These are phyloP conservation scores for Tineola bisselliella DNA, from an alignment of 2,888 invertebrate species.

Conservation along the genomic window DNA sequence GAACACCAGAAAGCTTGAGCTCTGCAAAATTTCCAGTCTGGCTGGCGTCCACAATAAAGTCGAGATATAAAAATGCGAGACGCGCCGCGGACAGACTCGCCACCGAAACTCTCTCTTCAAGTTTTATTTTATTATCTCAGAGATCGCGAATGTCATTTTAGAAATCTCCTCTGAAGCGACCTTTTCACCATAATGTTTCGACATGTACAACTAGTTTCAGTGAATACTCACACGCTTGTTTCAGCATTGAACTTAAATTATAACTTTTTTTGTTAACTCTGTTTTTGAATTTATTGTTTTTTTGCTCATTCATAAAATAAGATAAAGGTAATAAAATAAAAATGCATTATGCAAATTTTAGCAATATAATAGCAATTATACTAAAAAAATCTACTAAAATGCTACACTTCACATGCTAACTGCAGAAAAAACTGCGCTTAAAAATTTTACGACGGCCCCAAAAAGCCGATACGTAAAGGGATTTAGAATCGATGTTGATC, in stretches of 20 bases:
- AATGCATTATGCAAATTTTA: no score
- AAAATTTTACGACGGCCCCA: background rate
- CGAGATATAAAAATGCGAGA: slow-evolving; percentile 31
- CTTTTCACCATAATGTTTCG: slow-evolving; percentile 25
- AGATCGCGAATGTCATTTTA: slow-evolving; percentile 6
- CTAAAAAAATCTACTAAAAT: background rate
- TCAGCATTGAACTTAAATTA: background rate
- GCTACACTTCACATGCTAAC: background rate
- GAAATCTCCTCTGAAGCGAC: slow-evolving; percentile 18
- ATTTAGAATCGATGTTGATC: slow-evolving; percentile 13
- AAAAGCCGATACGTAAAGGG: background rate
- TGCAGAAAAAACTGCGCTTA: background rate
- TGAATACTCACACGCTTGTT: background rate
- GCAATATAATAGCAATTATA: no score
- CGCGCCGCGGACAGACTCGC: slow-evolving; percentile 22
- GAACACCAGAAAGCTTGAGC: slow-evolving; percentile 9
- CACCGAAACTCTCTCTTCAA: slow-evolving; percentile 21
- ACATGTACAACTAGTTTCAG: slow-evolving; percentile 19
- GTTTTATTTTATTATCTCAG: slow-evolving; percentile 29
- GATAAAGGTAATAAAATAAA: no score
- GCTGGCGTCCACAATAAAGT: slow-evolving; percentile 32
- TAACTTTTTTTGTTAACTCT: no score
- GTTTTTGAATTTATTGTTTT: no score
- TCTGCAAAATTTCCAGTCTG: slow-evolving; percentile 22
- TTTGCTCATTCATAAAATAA: no score